Percentiles rank a stretch among this genome's conserved stretches.
These are phyloP conservation scores for Tamias sibiricus DNA, from an alignment of 2,113 vertebrate genomes.

Conservation along the genomic window DNA sequence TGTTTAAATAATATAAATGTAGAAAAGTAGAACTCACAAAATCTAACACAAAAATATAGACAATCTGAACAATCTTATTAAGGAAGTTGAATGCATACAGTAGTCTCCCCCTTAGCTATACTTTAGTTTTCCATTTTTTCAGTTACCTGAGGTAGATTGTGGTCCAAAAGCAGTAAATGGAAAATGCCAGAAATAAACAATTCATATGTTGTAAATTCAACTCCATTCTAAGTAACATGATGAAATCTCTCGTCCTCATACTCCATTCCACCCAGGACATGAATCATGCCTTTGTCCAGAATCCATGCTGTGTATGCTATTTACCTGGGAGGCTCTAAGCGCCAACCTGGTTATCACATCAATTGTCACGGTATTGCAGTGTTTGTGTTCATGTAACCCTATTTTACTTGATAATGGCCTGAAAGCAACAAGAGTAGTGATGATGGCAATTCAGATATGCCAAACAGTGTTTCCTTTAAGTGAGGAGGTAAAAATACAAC, in stretches of 20 bases:
- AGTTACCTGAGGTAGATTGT: background rate
- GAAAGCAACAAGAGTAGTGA: background rate
- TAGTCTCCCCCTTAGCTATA: rapidly evolving
- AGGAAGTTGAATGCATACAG: background rate
- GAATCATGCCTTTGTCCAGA: no score
- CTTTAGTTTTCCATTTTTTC: background rate
- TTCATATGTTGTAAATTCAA: background rate
- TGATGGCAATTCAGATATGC: background rate
- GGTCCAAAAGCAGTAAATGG: background rate
- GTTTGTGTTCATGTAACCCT: background rate
- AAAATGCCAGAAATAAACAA: background rate
- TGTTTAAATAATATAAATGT: background rate
- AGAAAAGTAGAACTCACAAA: background rate
- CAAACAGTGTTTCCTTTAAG: background rate
- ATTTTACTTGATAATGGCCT: background rate
- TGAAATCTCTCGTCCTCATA: background rate
- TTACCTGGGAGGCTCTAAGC: background rate
- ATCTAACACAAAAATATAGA: background rate
- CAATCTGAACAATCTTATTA: background rate
- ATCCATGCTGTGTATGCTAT: background rate
- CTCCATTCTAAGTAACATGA: background rate
- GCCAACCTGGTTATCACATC: background rate
- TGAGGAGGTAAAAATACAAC: background rate
- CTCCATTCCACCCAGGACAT: background rate
- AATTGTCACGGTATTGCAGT: background rate